Conservation (phyloP, 2,888 invertebrate species). For the Phalangium opilio region DNA sequence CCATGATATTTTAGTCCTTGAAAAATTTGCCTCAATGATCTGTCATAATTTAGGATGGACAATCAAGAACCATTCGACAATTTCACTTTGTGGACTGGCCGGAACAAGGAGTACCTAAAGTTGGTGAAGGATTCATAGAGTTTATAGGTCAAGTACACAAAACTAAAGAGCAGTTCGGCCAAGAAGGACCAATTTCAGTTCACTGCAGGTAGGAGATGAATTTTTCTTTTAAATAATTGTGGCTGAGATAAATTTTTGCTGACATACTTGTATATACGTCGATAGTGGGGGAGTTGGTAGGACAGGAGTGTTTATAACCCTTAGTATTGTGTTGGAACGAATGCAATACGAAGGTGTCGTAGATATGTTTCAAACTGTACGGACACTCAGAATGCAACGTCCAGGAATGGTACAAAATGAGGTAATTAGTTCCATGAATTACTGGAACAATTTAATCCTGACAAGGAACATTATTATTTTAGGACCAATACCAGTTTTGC, state of each 20-base stretch:
- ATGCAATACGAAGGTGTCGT: conserved; percentile 99
- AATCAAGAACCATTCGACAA: conserved; percentile 85
- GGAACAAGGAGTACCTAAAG: conserved; percentile 84
- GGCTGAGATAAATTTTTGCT: no score
- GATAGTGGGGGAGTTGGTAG: conserved; percentile 95
- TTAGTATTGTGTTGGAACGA: conserved; percentile 92
- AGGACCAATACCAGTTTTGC: conserved; percentile 97
- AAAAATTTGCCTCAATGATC: no score
- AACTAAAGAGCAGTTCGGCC: conserved; percentile 98
- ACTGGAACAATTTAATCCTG: no score
- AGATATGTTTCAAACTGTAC: conserved; percentile 97
- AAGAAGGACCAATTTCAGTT: conserved; percentile 96
- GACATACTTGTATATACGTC: no score
- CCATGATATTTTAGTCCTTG: no score
- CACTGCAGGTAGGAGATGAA: conserved; percentile 84
- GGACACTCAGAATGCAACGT: conserved; percentile 91
- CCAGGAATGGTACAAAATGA: conserved; percentile 99
- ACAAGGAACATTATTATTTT: neutral
- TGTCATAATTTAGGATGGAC: conserved; percentile 56
- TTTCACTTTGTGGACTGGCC: conserved; percentile 97
- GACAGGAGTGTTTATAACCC: conserved; percentile 94
- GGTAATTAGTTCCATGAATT: no score
- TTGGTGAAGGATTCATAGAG: conserved; percentile 96
- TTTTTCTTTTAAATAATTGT: no score
- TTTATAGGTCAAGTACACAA: conserved; percentile 99